Evolutionary conservation across 2,888 invertebrate genomes (phyloP), one percentile per base, ranked within the genome.

Genomic region (Penaeus monodon): DNA sequence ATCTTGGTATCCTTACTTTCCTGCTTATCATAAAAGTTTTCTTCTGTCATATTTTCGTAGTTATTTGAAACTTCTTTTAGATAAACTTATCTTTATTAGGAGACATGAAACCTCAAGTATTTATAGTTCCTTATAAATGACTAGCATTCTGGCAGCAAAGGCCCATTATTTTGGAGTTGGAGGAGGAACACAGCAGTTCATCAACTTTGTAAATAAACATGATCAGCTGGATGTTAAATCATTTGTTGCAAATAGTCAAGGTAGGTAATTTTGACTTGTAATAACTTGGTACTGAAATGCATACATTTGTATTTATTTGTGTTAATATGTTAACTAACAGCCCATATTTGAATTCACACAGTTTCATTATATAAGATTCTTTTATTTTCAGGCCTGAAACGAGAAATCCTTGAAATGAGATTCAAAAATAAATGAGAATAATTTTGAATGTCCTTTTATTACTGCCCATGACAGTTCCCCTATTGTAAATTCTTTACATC

Each of bases 101-200:
- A 14, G 29, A 57, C 38, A 33, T 49, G 77, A 44, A 66, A 27
- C 22, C 38, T 83, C 81, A 29, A 64, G 65, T 38, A 63, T 84
- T 90, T 91, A 78, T 74, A 1, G 20, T n/a, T 65, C 87, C 85
- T 89, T 90, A 88, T 89, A 76, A n/a, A 68, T 44, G 29, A 66
- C 17, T 49, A 91, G 93, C 93, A 88, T 95, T 95, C 92, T 99
- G 85, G 98, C 98, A 83, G 98, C 97, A 6, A 99, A 99, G 94
- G 95, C 95, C 24, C 95, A 96, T 92, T 99, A 99, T 92, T 99
- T 99, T 94, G 99, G 99, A 90, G 97, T 98, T 38, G 98, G 98
- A 22, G 99, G 99, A 81, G 95, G 97, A 70, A 87, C 82, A 64
- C 79, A 44, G 10, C 86, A 87, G 70, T 87, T 87, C 49, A 44